Conservation (phyloP, 2,113 vertebrate species). For the Spea multiplicata region DNA sequence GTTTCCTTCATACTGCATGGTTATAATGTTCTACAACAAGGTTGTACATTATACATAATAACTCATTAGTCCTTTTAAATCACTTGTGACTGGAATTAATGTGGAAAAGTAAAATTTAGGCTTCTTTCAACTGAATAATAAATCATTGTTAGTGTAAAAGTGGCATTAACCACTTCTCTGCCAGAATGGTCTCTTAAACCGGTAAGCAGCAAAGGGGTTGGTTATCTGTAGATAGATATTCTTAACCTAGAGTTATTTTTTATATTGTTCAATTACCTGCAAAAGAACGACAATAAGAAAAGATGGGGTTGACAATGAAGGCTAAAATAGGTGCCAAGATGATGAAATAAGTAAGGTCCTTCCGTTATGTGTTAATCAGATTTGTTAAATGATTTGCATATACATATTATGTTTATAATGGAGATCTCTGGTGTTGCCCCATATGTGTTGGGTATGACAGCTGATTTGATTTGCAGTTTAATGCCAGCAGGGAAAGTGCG, state of each 20-base stretch:
- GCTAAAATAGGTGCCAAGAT: slow-evolving; percentile 1
- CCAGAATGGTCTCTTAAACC: not conserved
- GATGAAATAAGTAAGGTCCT: not conserved
- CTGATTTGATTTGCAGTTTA: too few relatives aligned
- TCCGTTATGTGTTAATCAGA: not conserved
- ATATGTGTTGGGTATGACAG: too few relatives aligned
- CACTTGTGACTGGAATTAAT: slow-evolving; percentile 74
- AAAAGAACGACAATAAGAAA: slow-evolving; percentile 11
- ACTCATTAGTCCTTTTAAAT: slow-evolving; percentile 76
- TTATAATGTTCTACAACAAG: slow-evolving; percentile 70
- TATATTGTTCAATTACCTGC: slow-evolving; percentile 38
- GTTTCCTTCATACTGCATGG: slow-evolving; percentile 73
- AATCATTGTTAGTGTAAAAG: not conserved
- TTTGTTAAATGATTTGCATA: too few relatives aligned
- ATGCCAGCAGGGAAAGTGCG: too few relatives aligned
- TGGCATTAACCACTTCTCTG: slow-evolving; percentile 11
- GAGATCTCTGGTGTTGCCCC: too few relatives aligned
- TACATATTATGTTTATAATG: too few relatives aligned
- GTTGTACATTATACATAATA: slow-evolving; percentile 76
- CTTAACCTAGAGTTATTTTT: not conserved
- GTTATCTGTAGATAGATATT: not conserved
- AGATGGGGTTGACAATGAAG: too few relatives aligned
- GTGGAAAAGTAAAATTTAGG: slow-evolving; percentile 58
- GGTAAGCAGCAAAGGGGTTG: not conserved
- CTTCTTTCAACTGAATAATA: slow-evolving; percentile 57